Conservation (phyloP, 2,113 vertebrate species). For the Coreoperca whiteheadi region DNA sequence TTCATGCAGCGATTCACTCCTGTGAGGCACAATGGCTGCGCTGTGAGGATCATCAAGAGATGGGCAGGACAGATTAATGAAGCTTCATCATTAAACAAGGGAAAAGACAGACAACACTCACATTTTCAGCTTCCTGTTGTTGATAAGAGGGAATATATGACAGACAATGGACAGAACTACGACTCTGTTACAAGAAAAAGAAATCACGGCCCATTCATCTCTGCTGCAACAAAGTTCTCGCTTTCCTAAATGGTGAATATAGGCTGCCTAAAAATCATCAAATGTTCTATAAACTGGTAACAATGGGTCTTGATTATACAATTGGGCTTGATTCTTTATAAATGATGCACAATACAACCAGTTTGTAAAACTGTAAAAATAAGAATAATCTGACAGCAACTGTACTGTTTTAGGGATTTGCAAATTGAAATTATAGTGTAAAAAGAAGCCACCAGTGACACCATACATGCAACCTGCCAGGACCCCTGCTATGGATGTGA, state of each 20-base stretch:
- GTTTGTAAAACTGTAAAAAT: neutral
- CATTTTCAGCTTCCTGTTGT: conserved; percentile 26
- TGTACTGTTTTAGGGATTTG: neutral
- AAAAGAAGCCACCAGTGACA: neutral
- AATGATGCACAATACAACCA: conserved; percentile 18
- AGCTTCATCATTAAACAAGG: conserved; percentile 18
- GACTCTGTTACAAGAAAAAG: conserved; percentile 11
- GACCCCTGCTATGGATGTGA: conserved; percentile 32
- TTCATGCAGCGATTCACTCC: neutral
- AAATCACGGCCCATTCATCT: conserved; percentile 56
- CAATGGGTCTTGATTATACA: conserved; percentile 46
- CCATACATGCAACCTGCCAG: neutral
- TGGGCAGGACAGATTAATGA: conserved; percentile 39
- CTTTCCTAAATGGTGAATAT: conserved; percentile 14
- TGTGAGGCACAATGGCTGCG: neutral
- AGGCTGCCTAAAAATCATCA: neutral
- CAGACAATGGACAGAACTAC: conserved; percentile 5
- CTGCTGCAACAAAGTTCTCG: conserved; percentile 8
- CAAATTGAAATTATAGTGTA: neutral
- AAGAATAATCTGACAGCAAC: neutral
- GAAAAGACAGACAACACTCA: conserved; percentile 11
- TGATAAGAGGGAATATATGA: conserved; percentile 44
- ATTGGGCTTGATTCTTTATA: conserved; percentile 3
- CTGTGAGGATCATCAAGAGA: neutral
- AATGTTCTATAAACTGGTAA: conserved; percentile 12